Evolutionary conservation across 2,797 vertebrate species (phyloP), one percentile per base, ranked within the genome.

Genomic region (Rousettus madagascariensis): DNA sequence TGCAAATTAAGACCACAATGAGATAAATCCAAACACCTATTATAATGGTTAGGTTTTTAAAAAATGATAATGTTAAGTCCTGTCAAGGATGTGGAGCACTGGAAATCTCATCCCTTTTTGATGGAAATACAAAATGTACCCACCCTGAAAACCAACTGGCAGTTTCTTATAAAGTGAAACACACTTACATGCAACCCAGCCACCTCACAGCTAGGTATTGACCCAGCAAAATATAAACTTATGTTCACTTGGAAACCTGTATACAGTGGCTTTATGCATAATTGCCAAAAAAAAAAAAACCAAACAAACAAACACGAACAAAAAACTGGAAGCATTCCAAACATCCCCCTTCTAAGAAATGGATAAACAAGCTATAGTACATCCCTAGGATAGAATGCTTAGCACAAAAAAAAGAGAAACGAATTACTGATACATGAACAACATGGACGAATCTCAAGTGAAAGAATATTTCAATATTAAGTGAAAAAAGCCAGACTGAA

Each of bases 131-230:
- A 94, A 94, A 93, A 84, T 63, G 6, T 75, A 53, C 24, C 33
- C 6, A 49, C 11, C 43, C 87, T 93, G 43, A 91, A 96, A 92
- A 57, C 2, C 61, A 8, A 53, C 33, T 71, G 43, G 49, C 49
- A 88, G 10, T 90, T 90, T 95, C 51, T 94, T 75, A 74, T 69
- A 74, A 92, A 90, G 33, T 57, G 5, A 93, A 97, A 59, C 8
- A 69, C 4, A 8, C 17, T 80, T 74, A 41, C 24, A 78, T 5
- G 15, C 5, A 85, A 78, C 26, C 74, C 22, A 85, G 33, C 28
- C 38, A 26, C n/a, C n/a, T 68, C 11, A 38, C 30, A 91, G 30
- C 20, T 89, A 46, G 11, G n/a, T 43, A 85, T 2, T 71, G 41
- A 94, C 51, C 22, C 33, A 88, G n/a, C 30, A 15, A 91, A 84